Evolutionary conservation across 1,140 invertebrate species (phyloP).

Genomic region (Eriosoma lanigerum): DNA sequence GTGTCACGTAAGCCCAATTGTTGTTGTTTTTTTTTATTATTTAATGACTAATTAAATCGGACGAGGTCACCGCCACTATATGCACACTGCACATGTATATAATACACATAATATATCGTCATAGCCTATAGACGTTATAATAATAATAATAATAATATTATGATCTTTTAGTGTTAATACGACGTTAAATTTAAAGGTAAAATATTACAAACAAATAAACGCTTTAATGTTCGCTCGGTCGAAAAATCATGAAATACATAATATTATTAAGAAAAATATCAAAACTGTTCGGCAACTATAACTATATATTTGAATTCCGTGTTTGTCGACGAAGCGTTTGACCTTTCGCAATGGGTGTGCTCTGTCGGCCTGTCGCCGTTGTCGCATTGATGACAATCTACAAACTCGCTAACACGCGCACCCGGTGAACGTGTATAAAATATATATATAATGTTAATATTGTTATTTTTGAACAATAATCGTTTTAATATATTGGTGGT

Average conservation of each 20-base stretch:
- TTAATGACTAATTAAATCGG: slow-evolving; percentile 24
- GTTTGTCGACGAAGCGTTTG: background rate
- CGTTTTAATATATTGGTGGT: too few species aligned
- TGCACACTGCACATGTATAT: too few species aligned
- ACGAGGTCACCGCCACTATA: slow-evolving; percentile 12
- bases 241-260: background rate
- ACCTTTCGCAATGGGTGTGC: slow-evolving; percentile 28
- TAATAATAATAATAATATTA: too few species aligned
- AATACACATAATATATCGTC: too few species aligned
- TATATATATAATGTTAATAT: background rate
- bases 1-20: slow-evolving; percentile 16
- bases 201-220: background rate
- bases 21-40: slow-evolving; percentile 11
- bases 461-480: background rate
- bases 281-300: background rate
- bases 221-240: background rate
- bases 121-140: too few species aligned
- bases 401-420: background rate
- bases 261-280: background rate
- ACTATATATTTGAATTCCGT: background rate
- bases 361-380: too few species aligned
- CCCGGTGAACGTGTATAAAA: too few species aligned
- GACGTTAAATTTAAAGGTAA: background rate
- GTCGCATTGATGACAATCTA: background rate
- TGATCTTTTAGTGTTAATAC: background rate